Evolutionary conservation across 2,888 invertebrate genomes (phyloP).

Genomic region (Trachelus stipa): DNA sequence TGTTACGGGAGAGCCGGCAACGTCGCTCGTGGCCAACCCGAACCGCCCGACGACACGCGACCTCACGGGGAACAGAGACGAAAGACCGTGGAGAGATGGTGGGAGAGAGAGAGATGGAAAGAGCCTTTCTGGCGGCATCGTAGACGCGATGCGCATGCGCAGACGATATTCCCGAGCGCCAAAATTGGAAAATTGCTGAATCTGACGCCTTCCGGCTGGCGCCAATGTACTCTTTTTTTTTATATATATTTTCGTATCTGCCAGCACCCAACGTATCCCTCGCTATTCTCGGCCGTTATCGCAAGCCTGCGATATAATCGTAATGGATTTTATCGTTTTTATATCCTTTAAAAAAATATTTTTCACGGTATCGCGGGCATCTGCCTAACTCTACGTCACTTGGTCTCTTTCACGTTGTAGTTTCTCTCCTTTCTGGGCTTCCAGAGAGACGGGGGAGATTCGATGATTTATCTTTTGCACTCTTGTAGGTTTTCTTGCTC

Average conservation of each 20-base stretch:
- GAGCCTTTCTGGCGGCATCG: neutral
- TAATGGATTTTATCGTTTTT: neutral
- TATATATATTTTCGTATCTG: neutral
- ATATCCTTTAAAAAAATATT: neutral
- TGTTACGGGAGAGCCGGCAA: slow-evolving; percentile 37
- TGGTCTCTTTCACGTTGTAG: neutral
- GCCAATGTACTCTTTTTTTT: neutral
- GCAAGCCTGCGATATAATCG: neutral
- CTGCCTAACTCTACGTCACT: neutral
- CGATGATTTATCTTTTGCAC: neutral
- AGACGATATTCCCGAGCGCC: neutral
- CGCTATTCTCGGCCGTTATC: neutral
- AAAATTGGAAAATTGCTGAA: slow-evolving; percentile 4
- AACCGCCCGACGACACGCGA: slow-evolving; percentile 38
- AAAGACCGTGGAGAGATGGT: slow-evolving; percentile 9
- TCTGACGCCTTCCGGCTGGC: neutral
- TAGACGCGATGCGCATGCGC: neutral
- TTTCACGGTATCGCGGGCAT: neutral
- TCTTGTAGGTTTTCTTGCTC: neutral
- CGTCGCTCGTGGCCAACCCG: slow-evolving; percentile 35
- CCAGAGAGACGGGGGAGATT: neutral
- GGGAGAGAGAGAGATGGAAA: neutral
- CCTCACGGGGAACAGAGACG: slow-evolving; percentile 43
- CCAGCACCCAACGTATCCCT: neutral
- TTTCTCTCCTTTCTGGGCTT: neutral